phyloP scores from a whole-genome alignment of 2,113 vertebrate species.

The Centropus unirufus region DNA sequence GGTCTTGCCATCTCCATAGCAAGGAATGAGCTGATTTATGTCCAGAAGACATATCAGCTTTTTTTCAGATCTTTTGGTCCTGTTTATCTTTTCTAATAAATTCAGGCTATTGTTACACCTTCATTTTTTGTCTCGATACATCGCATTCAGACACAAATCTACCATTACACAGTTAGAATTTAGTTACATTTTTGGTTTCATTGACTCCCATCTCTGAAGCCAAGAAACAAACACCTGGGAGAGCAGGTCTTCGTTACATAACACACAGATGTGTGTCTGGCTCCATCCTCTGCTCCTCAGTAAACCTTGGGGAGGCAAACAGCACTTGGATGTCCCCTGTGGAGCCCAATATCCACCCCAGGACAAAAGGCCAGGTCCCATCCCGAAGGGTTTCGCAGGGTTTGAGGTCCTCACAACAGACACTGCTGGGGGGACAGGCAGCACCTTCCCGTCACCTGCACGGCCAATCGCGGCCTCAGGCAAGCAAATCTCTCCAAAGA shows the following conservation, averaged over 20 bases:
- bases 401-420: neutral
- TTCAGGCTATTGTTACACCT: neutral
- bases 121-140: neutral
- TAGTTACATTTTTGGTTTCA: neutral
- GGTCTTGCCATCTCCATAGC: neutral
- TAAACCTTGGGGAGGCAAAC: neutral
- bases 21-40: neutral
- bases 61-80: neutral
- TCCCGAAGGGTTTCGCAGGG: neutral
- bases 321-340: neutral
- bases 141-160: neutral
- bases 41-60: neutral
- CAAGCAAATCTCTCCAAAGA: neutral
- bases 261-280: neutral
- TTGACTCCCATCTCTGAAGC: neutral
- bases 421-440: neutral
- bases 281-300: neutral
- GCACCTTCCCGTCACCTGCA: neutral
- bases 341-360: neutral
- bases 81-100: neutral
- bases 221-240: neutral
- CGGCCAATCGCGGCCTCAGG: neutral
- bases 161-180: neutral
- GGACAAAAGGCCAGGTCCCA: neutral
- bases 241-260: neutral